Base-by-base conservation (phyloP, 2,888 invertebrate genomes). In the Magallana nippona region DNA sequence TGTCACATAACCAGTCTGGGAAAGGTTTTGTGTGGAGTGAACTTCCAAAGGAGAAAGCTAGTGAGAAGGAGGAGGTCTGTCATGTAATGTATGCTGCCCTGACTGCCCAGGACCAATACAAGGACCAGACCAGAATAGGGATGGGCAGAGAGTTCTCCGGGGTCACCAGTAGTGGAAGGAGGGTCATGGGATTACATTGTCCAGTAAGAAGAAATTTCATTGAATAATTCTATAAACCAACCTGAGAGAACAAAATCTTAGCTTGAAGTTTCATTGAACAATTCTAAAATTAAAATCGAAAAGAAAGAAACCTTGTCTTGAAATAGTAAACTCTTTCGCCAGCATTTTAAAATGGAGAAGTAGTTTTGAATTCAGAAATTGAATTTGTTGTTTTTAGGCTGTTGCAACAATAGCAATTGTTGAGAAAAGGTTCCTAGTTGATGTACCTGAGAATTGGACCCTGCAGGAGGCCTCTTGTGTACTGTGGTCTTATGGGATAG, bases 381-480 rank as follows among this genome's bases (percentile, higher is more conserved):
- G 17, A 60, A n/a, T 1, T n/a, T 17, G 19, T 81, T 32, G 56
- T 57, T 85, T 86, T 1, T 87, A 93, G 93, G 94, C 98, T 82
- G 95, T 99, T 87, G 99, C 99, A 17, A 95, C 95, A 1, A 96
- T 96, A n/a, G 97, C 99, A 82, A 94, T 97, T 71, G 97, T 97
- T 57, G 97, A 98, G 95, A 95, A 96, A 71, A 96, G 96, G 78
- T 93, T 92, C 84, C 84, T 94, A n/a, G 98, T 98, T 98, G 96
- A 96, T 89, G 96, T 99, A 81, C 98, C 98, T 0, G 96, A 96
- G 1, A 95, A 95, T 56, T 99, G 98, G 98, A 96, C 96, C 82
- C 95, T 98, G 92, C 97, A 98, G 94, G 96, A 98, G 94, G 98
- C 98, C n/a, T 96, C 98, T 19, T 98, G 98, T 0, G 96, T 98